Evolutionary conservation across 92 coral and sea anemone genomes (phyloP).

Genomic region (Phenganax subtilis): DNA sequence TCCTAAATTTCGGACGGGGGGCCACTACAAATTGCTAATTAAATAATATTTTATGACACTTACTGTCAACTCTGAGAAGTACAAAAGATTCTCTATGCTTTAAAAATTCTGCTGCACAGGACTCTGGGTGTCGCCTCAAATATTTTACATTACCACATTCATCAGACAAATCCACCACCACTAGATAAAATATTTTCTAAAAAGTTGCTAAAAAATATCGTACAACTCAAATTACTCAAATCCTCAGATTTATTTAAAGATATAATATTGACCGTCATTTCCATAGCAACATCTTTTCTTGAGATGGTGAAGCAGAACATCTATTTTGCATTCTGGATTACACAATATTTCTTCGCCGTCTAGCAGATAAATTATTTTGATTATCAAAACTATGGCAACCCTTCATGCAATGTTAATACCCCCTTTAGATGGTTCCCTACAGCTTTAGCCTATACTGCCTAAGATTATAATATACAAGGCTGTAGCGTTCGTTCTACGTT

Average conservation of each 20-base stretch:
- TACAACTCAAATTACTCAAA: not conserved
- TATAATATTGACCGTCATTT: slow-evolving; percentile 56
- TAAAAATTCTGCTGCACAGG: slow-evolving; percentile 69
- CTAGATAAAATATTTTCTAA: slow-evolving; percentile 41
- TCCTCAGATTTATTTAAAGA: slow-evolving; percentile 6
- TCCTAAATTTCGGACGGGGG: too few species aligned
- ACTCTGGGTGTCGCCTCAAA: slow-evolving; percentile 66
- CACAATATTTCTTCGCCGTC: slow-evolving; percentile 77
- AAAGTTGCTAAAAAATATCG: not conserved
- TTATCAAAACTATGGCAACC: not conserved
- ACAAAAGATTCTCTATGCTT: slow-evolving; percentile 79
- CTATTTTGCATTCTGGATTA: slow-evolving; percentile 84
- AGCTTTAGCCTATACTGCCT: too few species aligned
- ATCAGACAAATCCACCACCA: slow-evolving; percentile 76
- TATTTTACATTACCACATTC: slow-evolving; percentile 84
- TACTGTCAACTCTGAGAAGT: slow-evolving; percentile 86
- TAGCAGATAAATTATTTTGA: slow-evolving; percentile 22
- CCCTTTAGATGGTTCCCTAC: too few species aligned
- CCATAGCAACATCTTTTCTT: slow-evolving; percentile 74
- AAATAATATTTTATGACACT: slow-evolving; percentile 38
- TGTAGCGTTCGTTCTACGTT: too few species aligned
- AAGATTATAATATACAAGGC: too few species aligned
- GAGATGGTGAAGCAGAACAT: slow-evolving; percentile 79
- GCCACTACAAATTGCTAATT: not conserved
- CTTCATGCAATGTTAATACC: too few species aligned